phyloP scores from a whole-genome alignment of 2,888 invertebrate species.

The Copidosoma aretas region DNA sequence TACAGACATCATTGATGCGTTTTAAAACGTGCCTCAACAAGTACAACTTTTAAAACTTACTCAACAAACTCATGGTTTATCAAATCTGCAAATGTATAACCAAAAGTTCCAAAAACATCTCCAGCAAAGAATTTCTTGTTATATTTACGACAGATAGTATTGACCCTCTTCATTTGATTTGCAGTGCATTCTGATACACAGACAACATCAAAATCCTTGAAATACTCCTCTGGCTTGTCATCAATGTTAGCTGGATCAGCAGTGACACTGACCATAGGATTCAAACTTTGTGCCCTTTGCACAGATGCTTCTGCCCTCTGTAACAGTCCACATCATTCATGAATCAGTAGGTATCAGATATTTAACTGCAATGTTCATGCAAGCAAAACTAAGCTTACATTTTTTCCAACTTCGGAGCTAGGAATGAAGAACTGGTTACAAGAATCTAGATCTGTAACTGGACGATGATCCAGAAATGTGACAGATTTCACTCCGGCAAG shows the following conservation, averaged over 20 bases:
- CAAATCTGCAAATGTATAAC: conserved; percentile 89
- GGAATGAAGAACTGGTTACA: conserved; percentile 86
- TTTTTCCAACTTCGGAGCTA: conserved; percentile 75
- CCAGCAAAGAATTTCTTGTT: conserved; percentile 86
- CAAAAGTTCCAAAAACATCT: conserved; percentile 93
- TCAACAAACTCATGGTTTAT: conserved; percentile 81
- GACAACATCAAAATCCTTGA: conserved; percentile 81
- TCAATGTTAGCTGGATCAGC: conserved; percentile 71
- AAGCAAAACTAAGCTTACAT: conserved; percentile 65
- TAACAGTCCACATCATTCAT: conserved; percentile 33
- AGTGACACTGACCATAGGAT: conserved; percentile 89
- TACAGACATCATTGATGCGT: too few species aligned
- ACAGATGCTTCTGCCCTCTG: conserved; percentile 86
- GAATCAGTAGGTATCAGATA: neutral
- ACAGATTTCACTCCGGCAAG: conserved; percentile 91
- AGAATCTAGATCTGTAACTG: conserved; percentile 74
- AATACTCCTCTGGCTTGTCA: conserved; percentile 75
- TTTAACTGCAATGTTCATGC: neutral
- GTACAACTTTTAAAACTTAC: conserved; percentile 66
- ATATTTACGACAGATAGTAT: conserved; percentile 76
- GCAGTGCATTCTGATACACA: conserved; percentile 79
- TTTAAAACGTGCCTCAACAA: too few species aligned
- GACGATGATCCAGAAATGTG: conserved; percentile 80
- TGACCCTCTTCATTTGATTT: conserved; percentile 75
- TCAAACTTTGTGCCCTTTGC: conserved; percentile 80